Conservation (phyloP, 2,113 vertebrate species). For the Dasyornis broadbenti region DNA sequence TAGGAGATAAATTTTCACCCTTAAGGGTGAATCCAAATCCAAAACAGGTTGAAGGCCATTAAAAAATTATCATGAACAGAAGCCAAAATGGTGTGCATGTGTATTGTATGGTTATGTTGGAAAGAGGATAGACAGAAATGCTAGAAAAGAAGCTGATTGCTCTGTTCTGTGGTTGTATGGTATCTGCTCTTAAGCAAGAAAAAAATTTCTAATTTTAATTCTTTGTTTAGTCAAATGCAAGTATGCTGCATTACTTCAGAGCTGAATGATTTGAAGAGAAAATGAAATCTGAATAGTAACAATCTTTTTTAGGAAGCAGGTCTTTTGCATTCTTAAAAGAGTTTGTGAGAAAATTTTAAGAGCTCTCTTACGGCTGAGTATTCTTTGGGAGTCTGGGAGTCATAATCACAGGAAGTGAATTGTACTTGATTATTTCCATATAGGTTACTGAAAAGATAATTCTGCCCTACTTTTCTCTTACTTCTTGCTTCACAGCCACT, state of each 20-base stretch:
- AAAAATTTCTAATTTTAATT: background rate
- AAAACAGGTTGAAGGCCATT: background rate
- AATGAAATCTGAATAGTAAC: background rate
- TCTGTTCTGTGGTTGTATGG: background rate
- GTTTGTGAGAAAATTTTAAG: background rate
- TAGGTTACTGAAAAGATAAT: constrained; percentile 6
- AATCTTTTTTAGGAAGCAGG: background rate
- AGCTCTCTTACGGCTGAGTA: background rate
- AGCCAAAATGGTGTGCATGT: background rate
- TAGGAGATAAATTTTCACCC: background rate
- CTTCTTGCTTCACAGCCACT: background rate
- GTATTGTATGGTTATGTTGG: background rate
- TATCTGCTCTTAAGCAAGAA: background rate
- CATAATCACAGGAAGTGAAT: background rate
- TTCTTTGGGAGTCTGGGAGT: background rate
- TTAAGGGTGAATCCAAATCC: background rate
- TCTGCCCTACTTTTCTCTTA: background rate
- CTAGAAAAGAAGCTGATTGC: background rate
- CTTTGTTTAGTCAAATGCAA: background rate
- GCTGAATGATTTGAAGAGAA: background rate
- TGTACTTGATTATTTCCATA: constrained; percentile 8
- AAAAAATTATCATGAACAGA: background rate
- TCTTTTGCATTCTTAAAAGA: background rate
- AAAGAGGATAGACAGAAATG: background rate
- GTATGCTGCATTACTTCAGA: background rate